Base-by-base conservation (phyloP, 2,888 invertebrate species). In the Eupeodes luniger region DNA sequence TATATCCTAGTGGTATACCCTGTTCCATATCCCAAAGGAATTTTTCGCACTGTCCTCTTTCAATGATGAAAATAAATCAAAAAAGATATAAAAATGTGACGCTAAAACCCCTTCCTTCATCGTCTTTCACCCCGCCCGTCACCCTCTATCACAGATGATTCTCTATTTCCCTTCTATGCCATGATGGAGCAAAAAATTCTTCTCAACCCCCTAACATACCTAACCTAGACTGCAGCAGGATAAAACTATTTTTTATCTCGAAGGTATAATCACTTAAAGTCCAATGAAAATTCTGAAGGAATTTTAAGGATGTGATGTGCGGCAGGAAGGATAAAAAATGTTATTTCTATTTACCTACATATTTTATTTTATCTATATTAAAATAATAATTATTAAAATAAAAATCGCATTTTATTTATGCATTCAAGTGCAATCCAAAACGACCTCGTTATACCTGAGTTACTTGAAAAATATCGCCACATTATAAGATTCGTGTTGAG, bases 41-140 rank as follows among this genome's bases (percentile, higher is more conserved):
- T 81, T 67, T 81, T 81, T 78, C 70, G 72, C 57, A 59, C 74
- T 82, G 61, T 67, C 57, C 77, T 66, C 78, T 55, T 55, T 36
- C 70, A 55, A 61, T 69, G 74, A 67, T 57, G 80, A 55, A 84
- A 80, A 84, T 84, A 84, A 80, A 78, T 78, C 61, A 77, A 75
- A 72, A 74, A 34, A 59, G 2, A 49, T 59, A 59, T 27, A 49
- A 57, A 76, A 84, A 70, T 62, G 59, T 74, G 66, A 44, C 19
- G 40, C 57, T 53, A 55, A 69, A 44, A 19, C 40, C 55, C 14
- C 61, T 62, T 57, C 19, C 40, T 61, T 62, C 16, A 5, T 53
- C 19, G 10, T 64, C 6, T 11, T 27, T 27, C 57, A 27, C 11
- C 27, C 4, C 2, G 27, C 19, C 10, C 9, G n/a, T 11, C 47